Percentiles rank a stretch among this genome's conserved stretches.
These are phyloP conservation scores for Phylloscopus trochilus DNA, from an alignment of 2,113 vertebrate genomes.

Conservation along the genomic window DNA sequence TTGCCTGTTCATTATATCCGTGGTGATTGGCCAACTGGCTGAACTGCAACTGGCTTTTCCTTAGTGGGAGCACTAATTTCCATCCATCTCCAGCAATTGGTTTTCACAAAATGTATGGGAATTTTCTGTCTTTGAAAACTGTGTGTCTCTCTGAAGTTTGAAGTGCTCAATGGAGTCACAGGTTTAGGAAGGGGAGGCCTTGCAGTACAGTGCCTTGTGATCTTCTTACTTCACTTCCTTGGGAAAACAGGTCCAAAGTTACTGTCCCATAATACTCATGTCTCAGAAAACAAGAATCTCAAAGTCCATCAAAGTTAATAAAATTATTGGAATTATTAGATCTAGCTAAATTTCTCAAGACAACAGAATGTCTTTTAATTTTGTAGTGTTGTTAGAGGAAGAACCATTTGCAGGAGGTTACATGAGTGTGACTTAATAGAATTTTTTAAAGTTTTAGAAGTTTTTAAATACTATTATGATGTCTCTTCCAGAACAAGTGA, in stretches of 20 bases:
- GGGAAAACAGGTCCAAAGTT: not conserved
- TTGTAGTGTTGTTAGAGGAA: not conserved
- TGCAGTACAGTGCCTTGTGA: not conserved
- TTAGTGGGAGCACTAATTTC: not conserved
- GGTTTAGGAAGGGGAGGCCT: not conserved
- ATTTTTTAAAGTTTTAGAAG: not conserved
- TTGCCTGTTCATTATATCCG: conserved; percentile 27
- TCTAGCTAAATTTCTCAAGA: not conserved
- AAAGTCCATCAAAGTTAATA: not conserved
- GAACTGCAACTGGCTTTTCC: conserved; percentile 29
- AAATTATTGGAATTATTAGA: not conserved
- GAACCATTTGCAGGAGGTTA: not conserved
- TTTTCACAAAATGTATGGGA: not conserved
- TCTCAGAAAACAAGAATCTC: not conserved
- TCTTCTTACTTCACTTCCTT: not conserved
- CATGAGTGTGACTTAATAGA: not conserved
- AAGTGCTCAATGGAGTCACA: not conserved
- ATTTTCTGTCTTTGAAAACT: not conserved
- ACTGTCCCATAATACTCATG: fast-evolving
- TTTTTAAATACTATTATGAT: not conserved
- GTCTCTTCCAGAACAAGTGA: not conserved
- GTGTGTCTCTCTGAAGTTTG: not conserved
- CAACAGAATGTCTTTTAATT: not conserved
- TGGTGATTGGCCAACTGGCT: conserved; percentile 38
- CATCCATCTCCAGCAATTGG: not conserved